These are phyloP conservation scores for Metacarcinus magister DNA, from an alignment of 2,888 invertebrate genomes.

Conservation along the genomic window DNA sequence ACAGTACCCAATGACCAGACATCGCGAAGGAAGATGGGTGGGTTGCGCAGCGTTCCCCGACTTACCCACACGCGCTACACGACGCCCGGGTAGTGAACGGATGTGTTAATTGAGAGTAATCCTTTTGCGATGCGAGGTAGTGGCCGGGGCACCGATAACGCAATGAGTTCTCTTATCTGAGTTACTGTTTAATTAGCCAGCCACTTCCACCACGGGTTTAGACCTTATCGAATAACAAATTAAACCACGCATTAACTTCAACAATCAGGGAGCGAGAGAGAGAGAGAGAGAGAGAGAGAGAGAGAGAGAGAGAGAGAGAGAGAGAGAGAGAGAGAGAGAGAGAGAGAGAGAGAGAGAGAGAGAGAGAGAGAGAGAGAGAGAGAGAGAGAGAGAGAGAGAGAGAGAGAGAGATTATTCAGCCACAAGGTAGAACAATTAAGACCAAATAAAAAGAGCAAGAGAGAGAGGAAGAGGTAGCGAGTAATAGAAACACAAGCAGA, in stretches of 20 bases:
- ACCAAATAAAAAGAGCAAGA: neutral
- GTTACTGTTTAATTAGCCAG: conserved; percentile 51
- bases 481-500: neutral
- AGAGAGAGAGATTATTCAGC: conserved; percentile 9
- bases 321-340: conserved; percentile 53
- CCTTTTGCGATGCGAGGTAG: conserved; percentile 39
- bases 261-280: neutral
- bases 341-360: neutral
- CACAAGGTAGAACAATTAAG: neutral
- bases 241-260: conserved; percentile 20
- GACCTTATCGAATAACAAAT: conserved; percentile 31
- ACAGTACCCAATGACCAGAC: neutral
- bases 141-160: neutral
- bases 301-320: conserved; percentile 53
- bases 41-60: neutral
- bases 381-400: neutral
- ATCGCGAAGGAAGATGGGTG: neutral
- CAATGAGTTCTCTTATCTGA: conserved; percentile 29
- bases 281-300: conserved; percentile 46
- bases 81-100: conserved; percentile 26
- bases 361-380: neutral
- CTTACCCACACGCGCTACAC: conserved; percentile 34
- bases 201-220: conserved; percentile 18
- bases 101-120: conserved; percentile 39
- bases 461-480: neutral